Evolutionary conservation across 2,888 invertebrate species (phyloP).

Genomic region (Prosopocoilus inquinatus): DNA sequence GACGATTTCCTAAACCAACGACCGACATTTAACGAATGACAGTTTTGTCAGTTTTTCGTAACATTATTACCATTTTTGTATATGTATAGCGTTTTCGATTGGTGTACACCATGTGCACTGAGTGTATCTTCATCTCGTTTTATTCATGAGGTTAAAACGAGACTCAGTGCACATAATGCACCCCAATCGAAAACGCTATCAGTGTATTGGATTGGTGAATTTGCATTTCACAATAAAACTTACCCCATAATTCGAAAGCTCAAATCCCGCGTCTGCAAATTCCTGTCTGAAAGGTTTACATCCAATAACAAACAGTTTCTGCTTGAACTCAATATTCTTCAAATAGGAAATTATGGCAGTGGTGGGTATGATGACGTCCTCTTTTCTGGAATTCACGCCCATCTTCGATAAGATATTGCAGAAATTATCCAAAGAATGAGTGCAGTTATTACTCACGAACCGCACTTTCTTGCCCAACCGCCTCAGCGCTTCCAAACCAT

Average conservation of each 20-base stretch:
- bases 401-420: slow-evolving; percentile 30
- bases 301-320: slow-evolving; percentile 53
- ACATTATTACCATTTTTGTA: too few species aligned
- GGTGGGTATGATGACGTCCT: slow-evolving; percentile 54
- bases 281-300: slow-evolving; percentile 46
- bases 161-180: too few species aligned
- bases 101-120: too few species aligned
- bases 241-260: slow-evolving; percentile 49
- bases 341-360: slow-evolving; percentile 56
- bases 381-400: slow-evolving; percentile 33
- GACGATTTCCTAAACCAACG: too few species aligned
- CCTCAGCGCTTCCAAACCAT: slow-evolving; percentile 52
- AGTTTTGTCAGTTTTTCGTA: too few species aligned
- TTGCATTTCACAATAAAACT: too few species aligned
- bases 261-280: slow-evolving; percentile 51
- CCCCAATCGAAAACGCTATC: too few species aligned
- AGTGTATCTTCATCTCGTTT: too few species aligned
- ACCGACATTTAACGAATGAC: too few species aligned
- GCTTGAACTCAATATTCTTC: slow-evolving; percentile 54
- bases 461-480: slow-evolving; percentile 51
- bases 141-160: too few species aligned
- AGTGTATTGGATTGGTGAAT: too few species aligned
- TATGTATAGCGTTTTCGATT: too few species aligned
- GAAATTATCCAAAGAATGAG: slow-evolving; percentile 38
- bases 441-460: slow-evolving; percentile 36